Conservation (phyloP, 2,797 vertebrate species). For the Halcyon leucocephala region DNA sequence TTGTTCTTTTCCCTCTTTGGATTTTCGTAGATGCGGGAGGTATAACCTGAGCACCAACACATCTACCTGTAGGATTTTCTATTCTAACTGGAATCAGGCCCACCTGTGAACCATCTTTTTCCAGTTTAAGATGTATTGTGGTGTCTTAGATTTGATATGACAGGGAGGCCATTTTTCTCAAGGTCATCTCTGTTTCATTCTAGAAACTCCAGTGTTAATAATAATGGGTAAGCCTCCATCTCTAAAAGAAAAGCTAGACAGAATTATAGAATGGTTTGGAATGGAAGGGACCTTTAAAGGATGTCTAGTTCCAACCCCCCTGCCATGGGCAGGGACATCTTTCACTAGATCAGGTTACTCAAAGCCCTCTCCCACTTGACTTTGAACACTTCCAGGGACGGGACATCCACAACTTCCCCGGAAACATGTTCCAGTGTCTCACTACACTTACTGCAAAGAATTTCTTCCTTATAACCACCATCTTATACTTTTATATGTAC, state of each 20-base stretch:
- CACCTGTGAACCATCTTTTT: not conserved
- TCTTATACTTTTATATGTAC: not conserved
- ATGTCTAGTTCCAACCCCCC: fast-evolving
- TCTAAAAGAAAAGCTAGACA: not conserved
- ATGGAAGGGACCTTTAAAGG: not conserved
- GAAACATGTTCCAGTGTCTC: not conserved
- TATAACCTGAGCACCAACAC: not conserved
- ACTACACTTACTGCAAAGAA: not conserved
- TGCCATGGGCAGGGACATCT: not conserved
- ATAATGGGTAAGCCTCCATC: not conserved
- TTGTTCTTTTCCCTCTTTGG: not conserved
- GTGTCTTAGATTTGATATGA: not conserved
- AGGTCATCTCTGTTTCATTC: not conserved
- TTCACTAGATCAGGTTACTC: not conserved
- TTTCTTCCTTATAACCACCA: not conserved
- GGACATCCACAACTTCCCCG: not conserved
- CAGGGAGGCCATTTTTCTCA: not conserved
- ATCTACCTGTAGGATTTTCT: not conserved
- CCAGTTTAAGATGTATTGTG: not conserved
- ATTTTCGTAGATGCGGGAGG: not conserved
- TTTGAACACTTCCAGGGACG: not conserved
- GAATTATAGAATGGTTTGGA: not conserved
- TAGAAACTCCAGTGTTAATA: not conserved
- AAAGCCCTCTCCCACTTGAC: not conserved
- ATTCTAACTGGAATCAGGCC: not conserved